Evolutionary conservation across 2,113 vertebrate genomes (phyloP).

Genomic region (Scytalopus superciliaris): DNA sequence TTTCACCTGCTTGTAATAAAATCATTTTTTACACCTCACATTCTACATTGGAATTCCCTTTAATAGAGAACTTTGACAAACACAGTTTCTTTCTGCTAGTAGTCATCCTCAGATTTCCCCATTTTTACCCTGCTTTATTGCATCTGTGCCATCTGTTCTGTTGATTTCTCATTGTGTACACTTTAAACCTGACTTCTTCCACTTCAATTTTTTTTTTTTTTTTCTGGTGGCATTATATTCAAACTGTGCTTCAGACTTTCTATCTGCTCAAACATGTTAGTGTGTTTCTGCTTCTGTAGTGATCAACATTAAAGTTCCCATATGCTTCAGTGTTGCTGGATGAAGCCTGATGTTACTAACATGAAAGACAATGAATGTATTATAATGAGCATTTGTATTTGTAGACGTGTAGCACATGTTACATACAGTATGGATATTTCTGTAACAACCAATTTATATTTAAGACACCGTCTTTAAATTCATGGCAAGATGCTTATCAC

Average conservation of each 20-base stretch:
- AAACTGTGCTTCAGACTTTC: background rate
- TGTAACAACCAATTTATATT: background rate
- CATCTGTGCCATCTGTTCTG: background rate
- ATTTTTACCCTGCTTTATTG: background rate
- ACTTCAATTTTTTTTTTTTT: background rate
- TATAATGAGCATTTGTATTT: background rate
- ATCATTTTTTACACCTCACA: too few relatives aligned
- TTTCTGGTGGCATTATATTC: background rate
- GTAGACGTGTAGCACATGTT: background rate
- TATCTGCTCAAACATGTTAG: background rate
- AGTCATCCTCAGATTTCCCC: background rate
- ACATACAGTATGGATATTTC: background rate
- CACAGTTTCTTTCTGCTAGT: accelerated
- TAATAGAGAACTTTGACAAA: background rate
- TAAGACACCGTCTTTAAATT: background rate
- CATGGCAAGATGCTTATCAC: background rate
- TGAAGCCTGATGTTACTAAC: background rate
- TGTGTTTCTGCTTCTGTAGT: background rate
- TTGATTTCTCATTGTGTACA: background rate
- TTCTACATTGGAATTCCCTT: background rate
- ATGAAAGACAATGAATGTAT: background rate
- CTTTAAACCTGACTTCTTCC: background rate
- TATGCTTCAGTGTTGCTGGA: background rate
- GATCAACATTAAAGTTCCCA: background rate
- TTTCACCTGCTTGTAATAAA: too few relatives aligned